Conservation (phyloP, 1,140 invertebrate genomes). For the Neuroterus valhalla region DNA sequence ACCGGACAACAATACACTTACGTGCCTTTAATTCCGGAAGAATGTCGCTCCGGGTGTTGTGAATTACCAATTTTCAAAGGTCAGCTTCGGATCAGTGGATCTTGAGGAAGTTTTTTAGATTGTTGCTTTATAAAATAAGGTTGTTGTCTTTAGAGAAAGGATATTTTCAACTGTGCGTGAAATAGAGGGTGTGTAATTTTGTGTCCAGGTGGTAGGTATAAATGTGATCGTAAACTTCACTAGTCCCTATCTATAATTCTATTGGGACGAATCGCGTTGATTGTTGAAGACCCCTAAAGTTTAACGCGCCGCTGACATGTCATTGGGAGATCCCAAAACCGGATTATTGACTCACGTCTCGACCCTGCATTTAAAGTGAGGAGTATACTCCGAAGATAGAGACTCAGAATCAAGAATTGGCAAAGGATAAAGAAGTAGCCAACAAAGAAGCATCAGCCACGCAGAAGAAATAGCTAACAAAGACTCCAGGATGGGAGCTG, state of each 20-base stretch:
- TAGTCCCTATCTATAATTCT: no score
- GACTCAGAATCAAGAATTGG: not conserved
- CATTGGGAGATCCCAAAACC: not conserved
- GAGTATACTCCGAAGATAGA: slow-evolving; percentile 3
- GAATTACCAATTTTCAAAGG: no score
- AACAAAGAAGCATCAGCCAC: not conserved
- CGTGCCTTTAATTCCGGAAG: not conserved
- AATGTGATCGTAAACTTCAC: no score
- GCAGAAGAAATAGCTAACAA: not conserved
- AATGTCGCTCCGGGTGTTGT: not conserved
- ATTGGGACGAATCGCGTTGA: not conserved
- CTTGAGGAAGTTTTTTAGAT: no score
- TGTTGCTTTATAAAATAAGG: no score
- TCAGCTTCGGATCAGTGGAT: no score
- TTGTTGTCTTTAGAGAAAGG: no score
- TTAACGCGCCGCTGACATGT: slow-evolving; percentile 16
- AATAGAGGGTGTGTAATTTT: no score
- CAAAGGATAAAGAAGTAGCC: not conserved
- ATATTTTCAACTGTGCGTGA: no score
- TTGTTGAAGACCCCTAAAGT: not conserved
- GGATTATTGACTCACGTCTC: not conserved
- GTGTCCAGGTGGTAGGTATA: no score
- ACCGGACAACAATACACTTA: slow-evolving; percentile 9
- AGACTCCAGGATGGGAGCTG: slow-evolving; percentile 21
- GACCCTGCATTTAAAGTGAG: slow-evolving; percentile 16